These are phyloP conservation scores for Cheilosia soror DNA, from an alignment of 2,888 invertebrate species.

Conservation along the genomic window DNA sequence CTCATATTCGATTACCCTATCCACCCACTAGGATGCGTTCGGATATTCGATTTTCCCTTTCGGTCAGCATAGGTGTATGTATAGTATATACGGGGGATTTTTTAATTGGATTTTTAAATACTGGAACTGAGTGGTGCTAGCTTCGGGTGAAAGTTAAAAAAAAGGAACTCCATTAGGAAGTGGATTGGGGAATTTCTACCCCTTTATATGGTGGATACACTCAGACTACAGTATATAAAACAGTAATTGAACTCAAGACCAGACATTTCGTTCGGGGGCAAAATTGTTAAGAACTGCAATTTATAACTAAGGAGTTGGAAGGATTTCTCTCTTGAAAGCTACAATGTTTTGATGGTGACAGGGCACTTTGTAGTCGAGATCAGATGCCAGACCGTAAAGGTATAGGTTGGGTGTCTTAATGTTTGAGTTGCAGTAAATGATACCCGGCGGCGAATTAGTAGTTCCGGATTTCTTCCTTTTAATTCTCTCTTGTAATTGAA, in stretches of 20 bases:
- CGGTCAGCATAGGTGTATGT: constrained; percentile 23
- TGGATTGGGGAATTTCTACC: constrained; percentile 43
- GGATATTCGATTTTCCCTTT: constrained; percentile 66
- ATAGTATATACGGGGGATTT: constrained; percentile 77
- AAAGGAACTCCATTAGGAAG: constrained; percentile 8
- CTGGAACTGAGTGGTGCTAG: constrained; percentile 76
- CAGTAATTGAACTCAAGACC: constrained; percentile 72
- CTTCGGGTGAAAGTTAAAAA: constrained; percentile 76
- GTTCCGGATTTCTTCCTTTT: constrained; percentile 16
- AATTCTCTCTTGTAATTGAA: constrained; percentile 44
- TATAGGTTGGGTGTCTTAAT: too few relatives aligned
- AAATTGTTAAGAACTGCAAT: constrained; percentile 60
- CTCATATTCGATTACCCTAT: constrained; percentile 58
- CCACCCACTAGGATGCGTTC: constrained; percentile 39
- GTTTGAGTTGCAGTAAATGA: constrained; percentile 39
- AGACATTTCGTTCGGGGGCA: constrained; percentile 64
- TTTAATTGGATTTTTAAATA: constrained; percentile 84
- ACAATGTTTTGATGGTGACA: constrained; percentile 45
- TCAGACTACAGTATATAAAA: constrained; percentile 25
- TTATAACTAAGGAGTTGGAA: constrained; percentile 20
- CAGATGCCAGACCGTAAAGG: constrained; percentile 4
- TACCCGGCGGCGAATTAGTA: constrained; percentile 25
- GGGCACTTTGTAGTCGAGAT: constrained; percentile 46
- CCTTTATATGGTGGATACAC: constrained; percentile 35
- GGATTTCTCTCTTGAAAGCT: not conserved